phyloP scores from a whole-genome alignment of 2,797 vertebrate species.

The Channa striata region DNA sequence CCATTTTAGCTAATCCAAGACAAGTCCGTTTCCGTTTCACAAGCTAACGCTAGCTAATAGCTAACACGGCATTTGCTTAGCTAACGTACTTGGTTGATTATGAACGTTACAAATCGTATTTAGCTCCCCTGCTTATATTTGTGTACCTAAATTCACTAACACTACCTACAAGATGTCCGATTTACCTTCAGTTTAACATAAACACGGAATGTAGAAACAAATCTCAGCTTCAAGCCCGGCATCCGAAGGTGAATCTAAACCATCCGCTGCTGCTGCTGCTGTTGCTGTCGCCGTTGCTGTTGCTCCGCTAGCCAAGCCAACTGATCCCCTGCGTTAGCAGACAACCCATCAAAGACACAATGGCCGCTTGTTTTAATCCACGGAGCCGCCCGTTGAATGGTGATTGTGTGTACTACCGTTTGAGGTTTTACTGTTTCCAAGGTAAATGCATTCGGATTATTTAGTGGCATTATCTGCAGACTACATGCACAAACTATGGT shows the following conservation, averaged over 20 bases:
- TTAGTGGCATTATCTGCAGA: no score
- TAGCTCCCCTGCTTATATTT: neutral
- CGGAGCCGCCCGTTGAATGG: conserved; percentile 36
- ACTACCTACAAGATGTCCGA: neutral
- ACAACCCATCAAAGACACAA: conserved; percentile 23
- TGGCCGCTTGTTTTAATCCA: conserved; percentile 57
- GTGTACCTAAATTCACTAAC: fast-evolving
- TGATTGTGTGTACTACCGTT: neutral
- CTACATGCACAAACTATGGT: no score
- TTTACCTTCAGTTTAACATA: conserved; percentile 60
- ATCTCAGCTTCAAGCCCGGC: conserved; percentile 60
- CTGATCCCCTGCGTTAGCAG: conserved; percentile 53
- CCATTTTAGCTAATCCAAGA: conserved; percentile 63
- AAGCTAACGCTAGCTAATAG: conserved; percentile 64
- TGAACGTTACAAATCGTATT: neutral
- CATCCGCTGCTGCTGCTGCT: conserved; percentile 58
- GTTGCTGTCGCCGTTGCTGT: conserved; percentile 53
- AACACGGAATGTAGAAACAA: conserved; percentile 39
- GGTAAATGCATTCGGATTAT: fast-evolving
- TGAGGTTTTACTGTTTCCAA: neutral
- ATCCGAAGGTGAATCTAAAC: conserved; percentile 62
- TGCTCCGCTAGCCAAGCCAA: conserved; percentile 68
- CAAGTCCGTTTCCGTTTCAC: conserved; percentile 70
- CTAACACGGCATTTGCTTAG: conserved; percentile 50
- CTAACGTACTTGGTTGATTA: conserved; percentile 21